Base-by-base conservation (phyloP, 2,888 invertebrate species). In the Caenorhabditis wallacei region DNA sequence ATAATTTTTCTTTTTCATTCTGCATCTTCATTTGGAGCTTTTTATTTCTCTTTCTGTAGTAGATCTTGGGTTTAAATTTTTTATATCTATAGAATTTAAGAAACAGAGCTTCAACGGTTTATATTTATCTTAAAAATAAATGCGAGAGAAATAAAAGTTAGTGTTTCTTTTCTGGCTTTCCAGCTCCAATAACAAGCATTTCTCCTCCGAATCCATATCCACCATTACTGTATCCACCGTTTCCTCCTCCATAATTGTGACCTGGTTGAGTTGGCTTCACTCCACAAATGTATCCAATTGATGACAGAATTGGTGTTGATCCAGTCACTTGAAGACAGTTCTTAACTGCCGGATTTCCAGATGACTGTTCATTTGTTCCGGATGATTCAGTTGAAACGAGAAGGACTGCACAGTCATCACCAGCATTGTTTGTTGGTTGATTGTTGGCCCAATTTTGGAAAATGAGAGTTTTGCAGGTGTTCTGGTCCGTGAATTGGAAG, bases 401-500 rank as follows among this genome's bases (percentile, higher is more conserved):
- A 4, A 76, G 40, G 20, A 24, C 69, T 5, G 18, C 76, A 20
- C 76, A 76, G 13, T 76, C 68, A 18, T 76, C 68, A 10, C 76
- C 69, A n/a, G 30, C 68, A 11, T 40, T 59, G 22, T 51, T 76
- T 0, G 51, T 68, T 51, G 76, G 76, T 18, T 69, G 57, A 1
- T 48, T 51, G 26, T 10, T n/a, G 1, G 59, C 59, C 76, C 76
- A 76, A 53, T 59, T 22, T 35, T 76, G 59, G 53, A 43, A 76
- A 54, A 76, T 76, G 30, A 11, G 16, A 11, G 63, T 79, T 2
- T 37, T 35, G 56, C 78, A 79, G n/a, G 78, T 70, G 53, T 79
- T 63, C 13, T 54, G 69, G 24, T 79, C 78, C 20, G 78, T 79
- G 70, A 70, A 79, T 54, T 79, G 78, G 63, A 79, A 79, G 4